These are phyloP conservation scores for Thelaira solivaga DNA, from an alignment of 2,888 invertebrate species.

Conservation along the genomic window DNA sequence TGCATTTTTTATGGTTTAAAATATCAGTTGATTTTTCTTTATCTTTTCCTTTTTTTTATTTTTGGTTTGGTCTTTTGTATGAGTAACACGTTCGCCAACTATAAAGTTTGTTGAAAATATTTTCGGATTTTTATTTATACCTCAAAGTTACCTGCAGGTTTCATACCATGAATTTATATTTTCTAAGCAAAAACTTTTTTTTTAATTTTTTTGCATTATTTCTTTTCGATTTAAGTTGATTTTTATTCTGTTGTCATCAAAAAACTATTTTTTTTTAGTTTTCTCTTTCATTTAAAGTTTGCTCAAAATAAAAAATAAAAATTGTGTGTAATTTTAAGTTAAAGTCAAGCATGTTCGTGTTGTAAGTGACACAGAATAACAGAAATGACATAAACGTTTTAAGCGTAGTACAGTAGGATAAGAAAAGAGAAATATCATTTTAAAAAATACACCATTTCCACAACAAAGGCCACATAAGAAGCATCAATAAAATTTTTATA, in stretches of 20 bases:
- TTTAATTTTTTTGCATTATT: constrained; percentile 4
- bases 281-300: constrained; percentile 23
- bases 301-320: no score
- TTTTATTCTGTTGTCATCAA: constrained; percentile 41
- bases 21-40: constrained; percentile 1
- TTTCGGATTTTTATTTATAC: constrained; percentile 48
- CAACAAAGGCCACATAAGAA: no score
- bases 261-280: neutral
- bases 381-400: constrained; percentile 59
- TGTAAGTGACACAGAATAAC: constrained; percentile 52
- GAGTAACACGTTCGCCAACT: constrained; percentile 52
- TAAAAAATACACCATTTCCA: constrained; percentile 15
- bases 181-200: neutral
- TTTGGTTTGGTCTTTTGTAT: constrained; percentile 31
- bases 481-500: neutral
- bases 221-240: constrained; percentile 18
- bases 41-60: neutral
- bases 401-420: neutral
- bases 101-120: constrained; percentile 46
- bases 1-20: neutral
- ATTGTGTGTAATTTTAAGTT: constrained; percentile 19
- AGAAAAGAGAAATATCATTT: neutral
- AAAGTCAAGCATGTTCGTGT: constrained; percentile 45
- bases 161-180: neutral
- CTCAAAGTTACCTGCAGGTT: constrained; percentile 38